phyloP scores from a whole-genome alignment of 1,140 invertebrate genomes.

The Drosophila pectinifera region DNA sequence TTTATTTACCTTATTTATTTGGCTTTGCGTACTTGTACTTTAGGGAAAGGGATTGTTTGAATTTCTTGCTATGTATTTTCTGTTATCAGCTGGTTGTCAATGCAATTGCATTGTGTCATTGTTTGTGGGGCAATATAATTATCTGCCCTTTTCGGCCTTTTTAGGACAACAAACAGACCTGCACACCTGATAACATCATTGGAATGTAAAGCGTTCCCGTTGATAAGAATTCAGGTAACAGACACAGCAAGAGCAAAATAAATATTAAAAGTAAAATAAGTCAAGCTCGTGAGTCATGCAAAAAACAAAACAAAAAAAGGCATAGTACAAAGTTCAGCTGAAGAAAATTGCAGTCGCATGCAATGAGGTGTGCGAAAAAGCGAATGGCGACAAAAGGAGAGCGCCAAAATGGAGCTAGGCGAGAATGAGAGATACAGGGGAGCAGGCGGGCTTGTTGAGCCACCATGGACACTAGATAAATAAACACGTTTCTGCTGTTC shows the following conservation, averaged over 20 bases:
- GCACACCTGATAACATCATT: slow-evolving; percentile 50
- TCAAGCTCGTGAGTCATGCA: slow-evolving; percentile 57
- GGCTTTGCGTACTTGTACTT: slow-evolving; percentile 46
- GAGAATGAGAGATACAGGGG: slow-evolving; percentile 18
- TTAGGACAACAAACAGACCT: slow-evolving; percentile 34
- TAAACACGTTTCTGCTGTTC: too few species aligned
- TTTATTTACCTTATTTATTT: slow-evolving; percentile 60
- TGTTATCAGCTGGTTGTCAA: slow-evolving; percentile 55
- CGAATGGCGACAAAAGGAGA: slow-evolving; percentile 42
- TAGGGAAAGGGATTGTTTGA: slow-evolving; percentile 31
- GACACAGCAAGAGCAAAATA: slow-evolving; percentile 1
- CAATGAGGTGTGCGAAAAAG: slow-evolving; percentile 40
- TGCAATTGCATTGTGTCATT: slow-evolving; percentile 68
- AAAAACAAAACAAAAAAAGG: slow-evolving; percentile 10
- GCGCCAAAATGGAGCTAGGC: slow-evolving; percentile 67
- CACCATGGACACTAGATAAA: neutral
- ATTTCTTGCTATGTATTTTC: slow-evolving; percentile 7
- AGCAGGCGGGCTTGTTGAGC: slow-evolving; percentile 4
- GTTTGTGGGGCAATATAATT: slow-evolving; percentile 52
- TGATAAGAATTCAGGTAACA: slow-evolving; percentile 41
- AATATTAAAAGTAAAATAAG: slow-evolving; percentile 19
- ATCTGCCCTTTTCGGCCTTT: slow-evolving; percentile 43
- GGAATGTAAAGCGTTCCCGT: slow-evolving; percentile 46
- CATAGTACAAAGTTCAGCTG: slow-evolving; percentile 67
- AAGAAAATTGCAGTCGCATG: slow-evolving; percentile 42